Evolutionary conservation across 2,113 vertebrate genomes (phyloP), one percentile per base, ranked within the genome.

Genomic region (Cichladusa arquata): DNA sequence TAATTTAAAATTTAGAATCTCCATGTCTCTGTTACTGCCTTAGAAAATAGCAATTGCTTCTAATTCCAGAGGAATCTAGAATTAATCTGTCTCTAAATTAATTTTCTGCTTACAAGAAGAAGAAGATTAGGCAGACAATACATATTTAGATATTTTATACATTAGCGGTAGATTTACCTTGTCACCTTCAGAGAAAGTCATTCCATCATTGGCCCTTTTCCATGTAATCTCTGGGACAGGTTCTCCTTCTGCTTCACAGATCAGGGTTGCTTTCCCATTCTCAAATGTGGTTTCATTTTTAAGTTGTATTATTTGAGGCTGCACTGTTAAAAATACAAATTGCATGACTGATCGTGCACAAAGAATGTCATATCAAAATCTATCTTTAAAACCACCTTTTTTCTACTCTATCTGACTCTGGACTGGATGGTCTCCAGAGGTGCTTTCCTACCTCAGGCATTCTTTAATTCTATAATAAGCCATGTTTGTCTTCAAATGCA

Each of bases 291-390:
- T 99, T 97, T 99, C 99, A 95, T 99, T 99, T 94, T 98, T 98
- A 96, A 99, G 98, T 97, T 98, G 98, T 95, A 98, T 99, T 98
- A 99, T 99, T 89, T 99, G 99, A 96, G 99, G 99, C 98, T 99
- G 99, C 97, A 99, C 99, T 99, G 98, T 98, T 98, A 97, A 98
- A 97, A 98, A 97, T 92, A 96, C 56, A 97, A 94, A 94, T 91
- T 96, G 92, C 16, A 92, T 98, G 95, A 98, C 50, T 98, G 78
- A 93, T 61, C 66, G 56, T 80, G 82, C 33, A 87, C 48, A 64
- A 91, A 81, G 20, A 91, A 65, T 28, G 6, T 23, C 7, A 61
- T 22, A 25, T 69, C 56, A 73, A 76, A 91, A 66, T 54, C 11
- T 25, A 5, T n/a, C 11, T 61, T 64, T 69, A 34, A 80, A 74